These are phyloP conservation scores for Lepilemur ruficaudatus DNA, from an alignment of 2,797 vertebrate genomes.

Conservation along the genomic window DNA sequence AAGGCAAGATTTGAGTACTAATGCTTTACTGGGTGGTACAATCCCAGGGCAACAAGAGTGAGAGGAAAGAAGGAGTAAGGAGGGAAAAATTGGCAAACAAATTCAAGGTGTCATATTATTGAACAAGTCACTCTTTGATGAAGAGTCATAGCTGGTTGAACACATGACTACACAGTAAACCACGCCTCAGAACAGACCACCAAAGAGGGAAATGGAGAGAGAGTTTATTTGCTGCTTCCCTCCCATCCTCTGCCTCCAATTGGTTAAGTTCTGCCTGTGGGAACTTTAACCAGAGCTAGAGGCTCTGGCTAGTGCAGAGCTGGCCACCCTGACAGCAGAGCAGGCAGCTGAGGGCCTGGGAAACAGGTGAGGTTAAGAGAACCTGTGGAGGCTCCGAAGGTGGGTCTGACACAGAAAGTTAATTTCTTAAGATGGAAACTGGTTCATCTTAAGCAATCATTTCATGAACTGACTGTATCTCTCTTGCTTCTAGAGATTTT, in stretches of 20 bases:
- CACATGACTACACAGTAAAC: too few relatives aligned
- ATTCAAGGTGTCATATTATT: too few relatives aligned
- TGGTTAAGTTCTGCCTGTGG: background rate
- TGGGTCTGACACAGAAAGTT: background rate
- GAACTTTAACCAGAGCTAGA: background rate
- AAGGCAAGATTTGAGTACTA: background rate
- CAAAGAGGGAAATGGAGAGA: too few relatives aligned
- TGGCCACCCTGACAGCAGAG: background rate
- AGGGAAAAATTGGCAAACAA: too few relatives aligned
- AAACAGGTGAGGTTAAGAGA: background rate
- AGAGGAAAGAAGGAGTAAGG: too few relatives aligned
- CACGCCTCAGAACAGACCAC: too few relatives aligned
- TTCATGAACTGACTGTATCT: background rate
- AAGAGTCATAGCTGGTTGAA: too few relatives aligned
- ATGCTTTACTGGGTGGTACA: too few relatives aligned
- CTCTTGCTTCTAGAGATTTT: background rate
- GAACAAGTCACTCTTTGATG: too few relatives aligned
- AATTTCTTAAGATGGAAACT: background rate
- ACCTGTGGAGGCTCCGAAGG: background rate
- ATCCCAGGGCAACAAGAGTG: too few relatives aligned
- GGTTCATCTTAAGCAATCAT: background rate
- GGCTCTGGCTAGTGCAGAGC: background rate
- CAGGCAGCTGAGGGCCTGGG: background rate
- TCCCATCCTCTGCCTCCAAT: background rate
- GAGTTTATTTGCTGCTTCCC: background rate